phyloP scores from a whole-genome alignment of 2,888 invertebrate genomes.

The Melieria picta region DNA sequence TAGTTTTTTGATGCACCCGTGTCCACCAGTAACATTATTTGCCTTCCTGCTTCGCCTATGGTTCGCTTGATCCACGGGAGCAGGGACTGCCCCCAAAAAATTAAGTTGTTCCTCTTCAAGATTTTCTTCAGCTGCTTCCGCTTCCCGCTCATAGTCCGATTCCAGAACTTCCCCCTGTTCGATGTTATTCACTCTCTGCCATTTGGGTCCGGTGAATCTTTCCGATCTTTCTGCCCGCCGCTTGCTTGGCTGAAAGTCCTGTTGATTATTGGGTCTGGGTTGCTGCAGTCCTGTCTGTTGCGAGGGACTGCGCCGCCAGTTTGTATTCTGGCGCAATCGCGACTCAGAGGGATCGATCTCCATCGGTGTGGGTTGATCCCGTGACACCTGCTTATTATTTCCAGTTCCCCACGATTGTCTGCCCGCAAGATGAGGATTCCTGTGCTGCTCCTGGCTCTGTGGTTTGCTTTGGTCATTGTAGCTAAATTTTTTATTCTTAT shows the following conservation, averaged over 20 bases:
- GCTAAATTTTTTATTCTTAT: too few species aligned
- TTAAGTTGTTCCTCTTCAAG: conserved; percentile 9
- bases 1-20: conserved; percentile 42
- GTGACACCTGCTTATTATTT: too few species aligned
- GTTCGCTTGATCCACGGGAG: conserved; percentile 3
- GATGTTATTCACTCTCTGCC: conserved; percentile 1
- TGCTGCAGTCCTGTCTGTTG: conserved; percentile 10
- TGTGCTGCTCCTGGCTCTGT: too few species aligned
- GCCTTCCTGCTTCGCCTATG: conserved; percentile 12
- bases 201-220: conserved; percentile 19
- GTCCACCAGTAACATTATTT: conserved; percentile 21
- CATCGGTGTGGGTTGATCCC: background rate
- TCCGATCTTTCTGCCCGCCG: conserved; percentile 10
- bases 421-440: too few species aligned
- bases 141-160: background rate
- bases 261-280: conserved; percentile 7
- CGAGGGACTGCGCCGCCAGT: conserved; percentile 32
- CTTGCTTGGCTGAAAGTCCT: conserved; percentile 13
- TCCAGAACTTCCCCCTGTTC: background rate
- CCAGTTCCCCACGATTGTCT: too few species aligned
- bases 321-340: conserved; percentile 20
- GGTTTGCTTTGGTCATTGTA: too few species aligned
- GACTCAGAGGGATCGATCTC: conserved; percentile 17
- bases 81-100: conserved; percentile 15
- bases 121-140: conserved; percentile 12